Evolutionary conservation across 2,888 invertebrate species (phyloP).

Genomic region (Netelia fuscicornis): DNA sequence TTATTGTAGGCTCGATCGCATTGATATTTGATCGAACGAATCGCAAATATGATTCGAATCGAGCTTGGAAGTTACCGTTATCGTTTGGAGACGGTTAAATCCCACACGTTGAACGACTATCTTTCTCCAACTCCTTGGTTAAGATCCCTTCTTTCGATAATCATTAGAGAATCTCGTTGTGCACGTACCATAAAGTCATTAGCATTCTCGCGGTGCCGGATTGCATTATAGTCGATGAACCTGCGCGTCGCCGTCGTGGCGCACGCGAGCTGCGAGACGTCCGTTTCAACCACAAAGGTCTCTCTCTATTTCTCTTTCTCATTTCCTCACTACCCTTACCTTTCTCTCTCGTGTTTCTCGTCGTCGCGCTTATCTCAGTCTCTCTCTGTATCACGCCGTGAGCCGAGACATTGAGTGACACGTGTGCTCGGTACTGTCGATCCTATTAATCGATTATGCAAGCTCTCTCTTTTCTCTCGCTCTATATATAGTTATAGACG

Average conservation of each 20-base stretch:
- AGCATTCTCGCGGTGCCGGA: conserved; percentile 68
- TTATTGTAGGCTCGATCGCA: too few relatives aligned
- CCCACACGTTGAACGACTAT: background rate
- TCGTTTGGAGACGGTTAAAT: background rate
- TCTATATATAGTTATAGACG: background rate
- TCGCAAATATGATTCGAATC: too few relatives aligned
- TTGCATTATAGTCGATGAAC: conserved; percentile 68
- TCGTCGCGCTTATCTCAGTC: conserved; percentile 29
- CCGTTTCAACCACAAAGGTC: conserved; percentile 22
- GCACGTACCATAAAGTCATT: conserved; percentile 67
- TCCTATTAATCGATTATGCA: conserved; percentile 66
- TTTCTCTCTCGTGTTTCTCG: conserved; percentile 48
- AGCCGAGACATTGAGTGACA: conserved; percentile 60
- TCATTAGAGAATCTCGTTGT: conserved; percentile 56
- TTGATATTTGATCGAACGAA: too few relatives aligned
- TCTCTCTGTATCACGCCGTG: conserved; percentile 35
- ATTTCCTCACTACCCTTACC: conserved; percentile 47
- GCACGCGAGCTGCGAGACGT: conserved; percentile 44
- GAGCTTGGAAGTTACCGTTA: too few relatives aligned
- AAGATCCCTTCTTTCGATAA: conserved; percentile 29
- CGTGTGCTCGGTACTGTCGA: conserved; percentile 56
- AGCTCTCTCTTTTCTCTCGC: conserved; percentile 39
- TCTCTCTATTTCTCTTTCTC: background rate
- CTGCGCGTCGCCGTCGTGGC: conserved; percentile 53
- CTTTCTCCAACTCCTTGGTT: conserved; percentile 1